These are phyloP conservation scores for Thyatira batis DNA, from an alignment of 2,888 invertebrate genomes.

Conservation along the genomic window DNA sequence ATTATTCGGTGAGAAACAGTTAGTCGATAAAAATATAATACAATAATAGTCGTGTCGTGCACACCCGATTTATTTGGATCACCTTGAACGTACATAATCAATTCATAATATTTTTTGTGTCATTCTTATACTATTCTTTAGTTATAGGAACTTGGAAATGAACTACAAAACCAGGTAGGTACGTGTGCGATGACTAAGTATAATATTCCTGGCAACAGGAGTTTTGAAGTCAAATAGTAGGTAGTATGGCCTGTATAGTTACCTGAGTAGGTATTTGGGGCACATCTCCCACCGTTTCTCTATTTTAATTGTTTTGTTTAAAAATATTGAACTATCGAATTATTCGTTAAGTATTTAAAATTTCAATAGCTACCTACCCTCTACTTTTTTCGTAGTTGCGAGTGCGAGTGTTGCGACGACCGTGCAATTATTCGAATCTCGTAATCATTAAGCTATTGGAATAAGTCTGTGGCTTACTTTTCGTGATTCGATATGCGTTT, in stretches of 20 bases:
- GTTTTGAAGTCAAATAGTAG: too few relatives aligned
- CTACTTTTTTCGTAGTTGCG: not conserved
- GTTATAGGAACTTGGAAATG: not conserved
- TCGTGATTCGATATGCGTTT: slow-evolving; percentile 22
- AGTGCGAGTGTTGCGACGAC: too few relatives aligned
- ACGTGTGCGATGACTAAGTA: too few relatives aligned
- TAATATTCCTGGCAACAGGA: too few relatives aligned
- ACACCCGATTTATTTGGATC: not conserved
- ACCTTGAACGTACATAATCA: slow-evolving; percentile 12
- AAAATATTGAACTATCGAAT: too few relatives aligned
- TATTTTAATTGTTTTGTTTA: too few relatives aligned
- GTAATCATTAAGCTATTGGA: slow-evolving; percentile 14
- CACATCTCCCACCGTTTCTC: too few relatives aligned
- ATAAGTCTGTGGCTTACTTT: slow-evolving; percentile 23
- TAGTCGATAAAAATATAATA: slow-evolving; percentile 27
- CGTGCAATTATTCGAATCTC: slow-evolving; percentile 7
- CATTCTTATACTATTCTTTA: not conserved
- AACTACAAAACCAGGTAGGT: too few relatives aligned
- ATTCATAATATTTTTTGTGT: not conserved
- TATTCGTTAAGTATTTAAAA: too few relatives aligned
- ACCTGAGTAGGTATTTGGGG: too few relatives aligned
- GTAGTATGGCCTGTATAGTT: too few relatives aligned
- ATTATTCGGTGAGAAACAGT: slow-evolving; percentile 32
- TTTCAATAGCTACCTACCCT: not conserved
- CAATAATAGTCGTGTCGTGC: slow-evolving; percentile 2